phyloP scores from a whole-genome alignment of 2,797 vertebrate species.

The Percopsis omiscomaycus region DNA sequence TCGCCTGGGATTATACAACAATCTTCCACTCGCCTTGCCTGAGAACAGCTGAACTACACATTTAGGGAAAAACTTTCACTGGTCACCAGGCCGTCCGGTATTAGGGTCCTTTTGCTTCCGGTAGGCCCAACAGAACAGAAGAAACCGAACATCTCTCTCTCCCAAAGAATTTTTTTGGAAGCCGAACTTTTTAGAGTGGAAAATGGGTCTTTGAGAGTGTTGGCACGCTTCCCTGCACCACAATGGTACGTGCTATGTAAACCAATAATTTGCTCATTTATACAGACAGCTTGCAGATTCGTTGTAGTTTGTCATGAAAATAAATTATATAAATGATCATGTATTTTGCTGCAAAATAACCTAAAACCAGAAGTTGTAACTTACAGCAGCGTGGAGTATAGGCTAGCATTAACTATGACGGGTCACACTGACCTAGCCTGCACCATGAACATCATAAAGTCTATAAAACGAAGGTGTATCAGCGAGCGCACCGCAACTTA shows the following conservation, averaged over 20 bases:
- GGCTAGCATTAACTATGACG: too few relatives aligned
- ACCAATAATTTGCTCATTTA: conserved; percentile 77
- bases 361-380: too few relatives aligned
- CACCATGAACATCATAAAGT: too few relatives aligned
- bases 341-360: background rate
- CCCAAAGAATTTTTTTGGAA: conserved; percentile 68
- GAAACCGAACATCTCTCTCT: conserved; percentile 66
- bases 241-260: conserved; percentile 85
- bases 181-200: conserved; percentile 78
- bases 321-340: conserved; percentile 32
- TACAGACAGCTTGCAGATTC: conserved; percentile 58
- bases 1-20: conserved; percentile 59
- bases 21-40: conserved; percentile 26
- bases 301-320: conserved; percentile 47
- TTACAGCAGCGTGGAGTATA: too few relatives aligned
- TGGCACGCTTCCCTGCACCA: conserved; percentile 80
- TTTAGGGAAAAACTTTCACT: conserved; percentile 54
- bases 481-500: conserved; percentile 5
- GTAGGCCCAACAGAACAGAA: conserved; percentile 71
- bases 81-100: conserved; percentile 66
- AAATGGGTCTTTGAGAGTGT: conserved; percentile 84
- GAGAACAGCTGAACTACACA: conserved; percentile 50
- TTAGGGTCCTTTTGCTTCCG: conserved; percentile 76
- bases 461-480: too few relatives aligned
- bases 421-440: too few relatives aligned